A percentile compares a stretch with the other conserved stretches of the same genome.
Evolutionary conservation across 2,113 vertebrate genomes (phyloP).

Genomic region (Coracopsis vasa): DNA sequence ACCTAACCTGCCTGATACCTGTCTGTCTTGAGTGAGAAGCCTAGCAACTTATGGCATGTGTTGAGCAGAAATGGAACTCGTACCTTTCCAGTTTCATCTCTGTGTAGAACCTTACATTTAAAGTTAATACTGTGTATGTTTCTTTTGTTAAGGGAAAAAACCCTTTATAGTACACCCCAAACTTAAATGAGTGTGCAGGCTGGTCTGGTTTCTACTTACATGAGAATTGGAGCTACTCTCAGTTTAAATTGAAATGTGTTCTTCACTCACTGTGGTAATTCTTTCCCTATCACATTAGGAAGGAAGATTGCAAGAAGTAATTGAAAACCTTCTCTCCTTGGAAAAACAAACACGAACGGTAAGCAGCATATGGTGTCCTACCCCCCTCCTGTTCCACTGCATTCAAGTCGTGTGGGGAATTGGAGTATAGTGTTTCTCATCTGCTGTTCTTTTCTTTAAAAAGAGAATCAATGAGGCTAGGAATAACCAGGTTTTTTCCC

Average conservation of each 20-base stretch:
- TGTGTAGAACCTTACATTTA: neutral
- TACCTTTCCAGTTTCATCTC: neutral
- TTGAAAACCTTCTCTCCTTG: slow-evolving; percentile 92
- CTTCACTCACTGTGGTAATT: neutral
- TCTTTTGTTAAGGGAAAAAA: neutral
- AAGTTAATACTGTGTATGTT: neutral
- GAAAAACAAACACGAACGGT: slow-evolving; percentile 98
- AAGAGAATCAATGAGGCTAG: neutral
- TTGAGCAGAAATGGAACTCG: neutral
- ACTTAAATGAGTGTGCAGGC: neutral
- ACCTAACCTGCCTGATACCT: neutral
- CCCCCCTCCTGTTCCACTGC: neutral
- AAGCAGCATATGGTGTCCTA: slow-evolving; percentile 41
- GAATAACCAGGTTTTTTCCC: neutral
- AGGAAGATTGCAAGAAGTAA: slow-evolving; percentile 93
- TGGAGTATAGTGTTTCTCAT: neutral
- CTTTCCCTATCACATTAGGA: slow-evolving; percentile 78
- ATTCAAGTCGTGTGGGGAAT: accelerated
- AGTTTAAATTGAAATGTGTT: neutral
- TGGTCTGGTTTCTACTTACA: neutral
- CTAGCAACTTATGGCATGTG: neutral
- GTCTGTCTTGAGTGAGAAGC: neutral
- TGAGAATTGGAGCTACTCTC: neutral
- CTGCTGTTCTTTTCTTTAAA: neutral
- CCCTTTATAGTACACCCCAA: neutral